These are phyloP conservation scores for Meriones psammophilus DNA, from an alignment of 2,797 vertebrate genomes.

Conservation along the genomic window DNA sequence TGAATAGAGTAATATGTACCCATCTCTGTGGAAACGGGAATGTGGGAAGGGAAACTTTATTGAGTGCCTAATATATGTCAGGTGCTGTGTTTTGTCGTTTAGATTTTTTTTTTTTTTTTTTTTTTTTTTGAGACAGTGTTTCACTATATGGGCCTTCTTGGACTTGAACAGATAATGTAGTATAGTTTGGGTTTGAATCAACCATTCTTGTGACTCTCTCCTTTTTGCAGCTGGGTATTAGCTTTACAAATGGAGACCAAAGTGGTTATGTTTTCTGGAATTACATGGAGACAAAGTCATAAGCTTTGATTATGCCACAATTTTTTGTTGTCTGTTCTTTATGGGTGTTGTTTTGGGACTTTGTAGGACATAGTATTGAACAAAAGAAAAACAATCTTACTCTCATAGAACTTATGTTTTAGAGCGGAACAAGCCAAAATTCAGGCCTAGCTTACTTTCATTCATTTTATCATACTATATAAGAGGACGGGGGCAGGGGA, in stretches of 20 bases:
- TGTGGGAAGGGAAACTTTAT: background rate
- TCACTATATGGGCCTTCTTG: background rate
- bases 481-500: background rate
- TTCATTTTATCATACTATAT: background rate
- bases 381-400: background rate
- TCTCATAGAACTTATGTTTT: background rate
- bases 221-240: slow-evolving; percentile 7
- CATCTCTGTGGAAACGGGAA: slow-evolving; percentile 15
- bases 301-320: background rate
- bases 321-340: background rate
- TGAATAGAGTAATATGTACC: background rate
- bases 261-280: background rate
- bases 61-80: background rate
- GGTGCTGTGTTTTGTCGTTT: background rate
- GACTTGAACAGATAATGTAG: background rate
- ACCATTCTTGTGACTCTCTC: background rate
- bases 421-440: background rate
- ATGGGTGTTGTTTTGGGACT: background rate
- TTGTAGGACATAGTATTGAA: slow-evolving; percentile 12
- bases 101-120: background rate
- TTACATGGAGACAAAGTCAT: background rate
- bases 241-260: slow-evolving; percentile 20
- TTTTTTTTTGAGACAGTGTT: background rate
- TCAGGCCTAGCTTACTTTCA: background rate
- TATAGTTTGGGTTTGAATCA: background rate